Evolutionary conservation across 2,888 invertebrate genomes (phyloP).

Genomic region (Tanypteryx hageni): DNA sequence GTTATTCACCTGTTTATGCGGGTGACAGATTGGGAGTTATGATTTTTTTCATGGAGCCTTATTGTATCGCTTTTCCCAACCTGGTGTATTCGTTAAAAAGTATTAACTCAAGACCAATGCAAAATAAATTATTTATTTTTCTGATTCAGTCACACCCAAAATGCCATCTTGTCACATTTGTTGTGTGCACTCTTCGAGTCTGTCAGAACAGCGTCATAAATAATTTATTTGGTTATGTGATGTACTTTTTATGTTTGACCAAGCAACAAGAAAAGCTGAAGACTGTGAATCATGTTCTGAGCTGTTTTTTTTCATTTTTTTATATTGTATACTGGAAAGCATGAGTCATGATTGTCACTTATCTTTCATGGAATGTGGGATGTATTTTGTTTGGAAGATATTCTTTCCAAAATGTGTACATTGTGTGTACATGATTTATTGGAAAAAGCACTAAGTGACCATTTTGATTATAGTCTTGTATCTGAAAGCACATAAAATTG

Average conservation of each 20-base stretch:
- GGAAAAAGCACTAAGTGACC: background rate
- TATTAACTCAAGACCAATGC: no score
- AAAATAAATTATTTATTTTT: no score
- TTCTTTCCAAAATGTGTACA: background rate
- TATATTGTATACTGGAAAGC: background rate
- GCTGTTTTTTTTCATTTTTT: background rate
- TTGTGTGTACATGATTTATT: background rate
- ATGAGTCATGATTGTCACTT: background rate
- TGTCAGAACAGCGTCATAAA: background rate
- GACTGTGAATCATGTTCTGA: background rate
- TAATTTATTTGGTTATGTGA: background rate
- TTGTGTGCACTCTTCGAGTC: no score
- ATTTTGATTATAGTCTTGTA: constrained; percentile 19
- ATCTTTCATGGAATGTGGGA: background rate
- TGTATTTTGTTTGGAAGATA: background rate
- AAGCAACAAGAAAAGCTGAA: background rate
- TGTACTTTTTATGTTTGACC: background rate
- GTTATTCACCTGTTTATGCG: no score
- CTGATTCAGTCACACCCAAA: no score
- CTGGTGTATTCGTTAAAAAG: no score
- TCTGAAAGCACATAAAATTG: constrained; percentile 50
- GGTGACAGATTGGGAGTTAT: no score
- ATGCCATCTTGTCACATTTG: no score
- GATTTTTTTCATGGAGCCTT: no score
- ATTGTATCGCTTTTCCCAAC: no score